phyloP scores from a whole-genome alignment of 2,113 vertebrate genomes.

The Tupaia tana region DNA sequence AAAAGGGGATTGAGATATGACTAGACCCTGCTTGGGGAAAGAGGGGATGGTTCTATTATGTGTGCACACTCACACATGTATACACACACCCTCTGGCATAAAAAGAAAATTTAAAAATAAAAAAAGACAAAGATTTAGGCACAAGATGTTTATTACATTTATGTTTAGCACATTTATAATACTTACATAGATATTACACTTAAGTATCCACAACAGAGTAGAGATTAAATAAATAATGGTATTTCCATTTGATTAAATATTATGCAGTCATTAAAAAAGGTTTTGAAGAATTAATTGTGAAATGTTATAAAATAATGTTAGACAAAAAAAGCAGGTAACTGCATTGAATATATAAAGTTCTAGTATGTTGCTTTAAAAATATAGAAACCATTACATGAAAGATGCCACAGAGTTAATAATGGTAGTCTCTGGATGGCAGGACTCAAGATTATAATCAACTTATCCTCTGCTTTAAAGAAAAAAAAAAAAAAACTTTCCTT shows the following conservation, averaged over 20 bases:
- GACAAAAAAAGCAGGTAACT: neutral
- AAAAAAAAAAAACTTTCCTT: neutral
- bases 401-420: conserved; percentile 41
- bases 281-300: conserved; percentile 35
- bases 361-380: neutral
- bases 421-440: neutral
- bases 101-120: no score
- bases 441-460: neutral
- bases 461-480: neutral
- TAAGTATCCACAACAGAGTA: conserved; percentile 33
- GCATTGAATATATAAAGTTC: neutral
- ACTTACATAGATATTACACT: conserved; percentile 11
- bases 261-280: conserved; percentile 1
- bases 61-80: no score
- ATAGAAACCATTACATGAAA: neutral
- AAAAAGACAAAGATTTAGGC: neutral
- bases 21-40: no score
- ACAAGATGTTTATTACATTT: conserved; percentile 48
- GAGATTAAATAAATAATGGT: conserved; percentile 49
- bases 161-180: conserved; percentile 9
- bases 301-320: conserved; percentile 38
- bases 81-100: no score
- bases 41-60: no score
- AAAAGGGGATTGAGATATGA: no score
- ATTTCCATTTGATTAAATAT: neutral